Conservation (phyloP, 2,888 invertebrate species). For the Ernsta delagoae region DNA sequence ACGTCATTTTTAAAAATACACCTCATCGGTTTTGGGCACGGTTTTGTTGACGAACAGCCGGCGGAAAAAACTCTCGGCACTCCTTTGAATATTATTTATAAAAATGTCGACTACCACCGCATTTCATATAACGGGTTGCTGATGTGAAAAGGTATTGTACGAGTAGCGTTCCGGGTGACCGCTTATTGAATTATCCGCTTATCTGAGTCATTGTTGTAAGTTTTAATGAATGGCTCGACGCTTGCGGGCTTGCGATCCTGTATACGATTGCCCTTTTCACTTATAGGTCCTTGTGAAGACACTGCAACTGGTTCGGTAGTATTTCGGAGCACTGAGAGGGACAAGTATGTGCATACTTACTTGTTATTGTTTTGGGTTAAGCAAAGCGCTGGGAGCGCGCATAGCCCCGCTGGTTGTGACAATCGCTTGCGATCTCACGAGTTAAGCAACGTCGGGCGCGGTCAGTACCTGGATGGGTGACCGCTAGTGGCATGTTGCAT, state of each 20-base stretch:
- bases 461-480: slow-evolving; percentile 62
- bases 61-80: too few relatives aligned
- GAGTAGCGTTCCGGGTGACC: slow-evolving; percentile 7
- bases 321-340: too few relatives aligned
- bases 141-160: slow-evolving; percentile 7
- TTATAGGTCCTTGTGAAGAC: neutral
- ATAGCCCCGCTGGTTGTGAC: too few relatives aligned
- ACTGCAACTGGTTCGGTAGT: too few relatives aligned
- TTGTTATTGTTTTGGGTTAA: too few relatives aligned
- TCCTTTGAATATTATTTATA: too few relatives aligned
- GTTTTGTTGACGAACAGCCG: too few relatives aligned
- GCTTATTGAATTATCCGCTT: slow-evolving; percentile 79
- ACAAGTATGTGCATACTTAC: too few relatives aligned
- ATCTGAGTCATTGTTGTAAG: slow-evolving; percentile 68
- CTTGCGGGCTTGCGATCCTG: neutral
- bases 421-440: slow-evolving; percentile 20
- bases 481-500: too few relatives aligned
- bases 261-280: slow-evolving; percentile 1
- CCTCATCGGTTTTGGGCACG: too few relatives aligned
- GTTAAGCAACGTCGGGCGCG: slow-evolving; percentile 57
- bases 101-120: neutral
- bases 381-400: too few relatives aligned
- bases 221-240: slow-evolving; percentile 70
- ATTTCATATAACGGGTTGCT: neutral
- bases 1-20: too few relatives aligned